These are phyloP conservation scores for Aplodontia rufa DNA, from an alignment of 2,113 vertebrate species.

Conservation along the genomic window DNA sequence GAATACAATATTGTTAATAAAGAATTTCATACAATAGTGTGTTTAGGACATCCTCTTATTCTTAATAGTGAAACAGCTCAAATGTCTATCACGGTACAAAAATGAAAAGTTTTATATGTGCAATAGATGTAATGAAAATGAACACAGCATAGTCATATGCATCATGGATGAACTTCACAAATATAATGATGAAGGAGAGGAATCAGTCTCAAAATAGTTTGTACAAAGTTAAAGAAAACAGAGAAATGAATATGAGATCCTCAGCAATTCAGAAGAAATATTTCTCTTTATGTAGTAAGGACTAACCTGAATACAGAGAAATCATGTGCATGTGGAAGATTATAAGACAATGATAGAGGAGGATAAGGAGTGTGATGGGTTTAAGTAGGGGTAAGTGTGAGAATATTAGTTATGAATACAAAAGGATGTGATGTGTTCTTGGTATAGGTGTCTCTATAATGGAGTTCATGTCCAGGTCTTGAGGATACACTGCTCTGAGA, in stretches of 20 bases:
- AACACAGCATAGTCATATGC: neutral
- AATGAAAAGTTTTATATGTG: neutral
- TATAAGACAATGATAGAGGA: neutral
- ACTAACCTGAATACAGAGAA: neutral
- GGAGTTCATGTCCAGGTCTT: neutral
- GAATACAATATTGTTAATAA: neutral
- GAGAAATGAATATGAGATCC: neutral
- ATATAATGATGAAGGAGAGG: neutral
- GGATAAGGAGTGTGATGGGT: neutral
- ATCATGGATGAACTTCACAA: neutral
- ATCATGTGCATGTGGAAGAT: neutral
- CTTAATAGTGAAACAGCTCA: neutral
- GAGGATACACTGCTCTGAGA: neutral
- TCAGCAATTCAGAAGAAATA: neutral
- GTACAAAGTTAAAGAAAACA: neutral
- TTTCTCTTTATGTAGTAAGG: neutral
- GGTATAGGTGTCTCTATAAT: neutral
- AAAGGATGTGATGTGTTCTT: neutral
- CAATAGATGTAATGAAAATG: neutral
- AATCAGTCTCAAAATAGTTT: neutral
- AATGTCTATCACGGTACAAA: neutral
- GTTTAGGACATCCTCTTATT: neutral
- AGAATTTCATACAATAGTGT: neutral
- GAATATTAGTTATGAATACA: neutral
- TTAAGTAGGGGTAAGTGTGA: neutral